Evolutionary conservation across 2,888 invertebrate genomes (phyloP), one percentile per base, ranked within the genome.

Genomic region (Muschampia plurimacula): DNA sequence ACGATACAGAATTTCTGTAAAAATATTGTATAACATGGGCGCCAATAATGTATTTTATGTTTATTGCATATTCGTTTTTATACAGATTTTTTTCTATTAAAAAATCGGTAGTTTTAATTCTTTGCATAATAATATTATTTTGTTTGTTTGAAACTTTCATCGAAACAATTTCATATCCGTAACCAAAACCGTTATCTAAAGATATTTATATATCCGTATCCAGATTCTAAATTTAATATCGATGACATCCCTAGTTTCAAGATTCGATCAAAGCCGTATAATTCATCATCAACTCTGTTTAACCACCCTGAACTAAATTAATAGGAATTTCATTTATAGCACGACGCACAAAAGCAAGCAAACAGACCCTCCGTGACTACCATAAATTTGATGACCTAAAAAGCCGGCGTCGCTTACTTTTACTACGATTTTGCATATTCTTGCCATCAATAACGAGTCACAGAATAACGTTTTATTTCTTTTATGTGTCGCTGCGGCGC

Each of bases 381-480:
- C 77, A 76, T 82, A 77, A 82, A 80, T 84, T 83, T 82, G 84
- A 86, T 90, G 91, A 90, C 91, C 91, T 82, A 84, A 82, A 90
- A 87, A 89, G 85, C 79, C 79, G 79, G 82, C 84, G 82, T 82
- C 82, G 81, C 80, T 82, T 86, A 81, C 83, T 83, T 86, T 73
- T 12, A 44, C 62, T 10, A 78, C 36, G 32, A 41, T 81, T 82
- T 77, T 80, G 80, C 84, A 83, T 85, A 84, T 84, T 79, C 77
- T 67, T 67, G 80, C 83, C 81, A 86, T 84, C 84, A 83, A 83
- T 84, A 84, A 83, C 77, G 67, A 67, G 46, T 52, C 41, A 41
- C 72, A 52, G 52, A 15, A 52, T 49, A 66, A 49, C 52, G 52
- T 62, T 52, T 46, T 44, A 66, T 72, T 72, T 62, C 55, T 72